Evolutionary conservation across 1,140 invertebrate species (phyloP), one percentile per base, ranked within the genome.

Genomic region (Aricia agestis): DNA sequence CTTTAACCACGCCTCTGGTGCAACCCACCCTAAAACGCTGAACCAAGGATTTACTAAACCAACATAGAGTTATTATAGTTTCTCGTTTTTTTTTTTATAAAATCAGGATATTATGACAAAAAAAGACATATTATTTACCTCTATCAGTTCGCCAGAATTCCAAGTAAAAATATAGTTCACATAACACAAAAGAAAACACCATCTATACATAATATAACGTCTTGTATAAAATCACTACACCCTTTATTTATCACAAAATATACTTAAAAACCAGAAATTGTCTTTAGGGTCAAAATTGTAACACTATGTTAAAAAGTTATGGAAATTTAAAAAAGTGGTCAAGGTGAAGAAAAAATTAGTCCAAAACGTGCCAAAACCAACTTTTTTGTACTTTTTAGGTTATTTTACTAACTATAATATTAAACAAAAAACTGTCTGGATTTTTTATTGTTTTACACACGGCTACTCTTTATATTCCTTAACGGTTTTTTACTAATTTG

Each of bases 391-490:
- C 25, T 25, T 25, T 25, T 25, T 25, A 25, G n/a, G n/a, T n/a
- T n/a, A n/a, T n/a, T n/a, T n/a, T 25, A 25, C 3, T 25, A 25
- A 25, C 25, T 25, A 25, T 25, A 25, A 25, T 25, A 52, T 4
- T 15, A 52, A n/a, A n/a, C n/a, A 11, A 52, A 52, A 52, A 36
- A 36, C 36, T 36, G 36, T 36, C 36, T 36, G 5, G 6, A 52
- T 52, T 13, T 52, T 52, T 52, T 52, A 52, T 52, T 52, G 45
- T 52, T 52, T 52, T 52, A 52, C 45, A 52, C 45, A 52, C 45
- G 0, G 45, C 11, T 52, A 13, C 45, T 13, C 45, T 52, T 52
- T 52, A 52, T 42, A 11, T 13, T 52, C 1, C 13, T 10, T 52
- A 52, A 52, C 45, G 45, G 45, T 52, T 11, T 52, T 52, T 52